These are phyloP conservation scores for Trachymyrmex septentrionalis DNA, from an alignment of 1,140 invertebrate genomes.

Conservation along the genomic window DNA sequence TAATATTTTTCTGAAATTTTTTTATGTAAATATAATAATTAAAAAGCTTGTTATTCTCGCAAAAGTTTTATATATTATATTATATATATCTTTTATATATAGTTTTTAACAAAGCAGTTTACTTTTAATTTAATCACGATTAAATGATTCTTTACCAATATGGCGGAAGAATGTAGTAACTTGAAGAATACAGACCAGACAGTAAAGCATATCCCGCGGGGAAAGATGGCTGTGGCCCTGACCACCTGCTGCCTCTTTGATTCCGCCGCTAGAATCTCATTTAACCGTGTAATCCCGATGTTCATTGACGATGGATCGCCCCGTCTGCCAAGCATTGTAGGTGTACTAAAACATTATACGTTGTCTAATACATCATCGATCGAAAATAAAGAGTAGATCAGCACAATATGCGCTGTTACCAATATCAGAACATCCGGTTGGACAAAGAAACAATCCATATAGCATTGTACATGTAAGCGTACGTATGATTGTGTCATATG, in stretches of 20 bases:
- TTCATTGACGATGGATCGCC: slow-evolving; percentile 82
- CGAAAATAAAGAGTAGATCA: slow-evolving; percentile 65
- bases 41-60: background rate
- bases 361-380: slow-evolving; percentile 77
- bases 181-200: slow-evolving; percentile 59
- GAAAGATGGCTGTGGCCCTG: slow-evolving; percentile 78
- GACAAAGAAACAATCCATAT: slow-evolving; percentile 18
- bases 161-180: slow-evolving; percentile 47
- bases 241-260: slow-evolving; percentile 86
- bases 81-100: no score
- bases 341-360: slow-evolving; percentile 74
- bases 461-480: background rate
- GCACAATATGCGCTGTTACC: slow-evolving; percentile 48
- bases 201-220: slow-evolving; percentile 66
- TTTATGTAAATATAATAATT: background rate
- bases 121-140: background rate
- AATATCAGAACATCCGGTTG: slow-evolving; percentile 53
- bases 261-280: slow-evolving; percentile 85
- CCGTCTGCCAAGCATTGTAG: slow-evolving; percentile 71
- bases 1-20: background rate
- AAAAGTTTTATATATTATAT: background rate
- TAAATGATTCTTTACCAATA: slow-evolving; percentile 54
- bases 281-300: slow-evolving; percentile 84
- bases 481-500: background rate
- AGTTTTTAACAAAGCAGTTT: background rate